Base-by-base conservation (phyloP, 2,113 vertebrate genomes). In the Pithys albifrons region DNA sequence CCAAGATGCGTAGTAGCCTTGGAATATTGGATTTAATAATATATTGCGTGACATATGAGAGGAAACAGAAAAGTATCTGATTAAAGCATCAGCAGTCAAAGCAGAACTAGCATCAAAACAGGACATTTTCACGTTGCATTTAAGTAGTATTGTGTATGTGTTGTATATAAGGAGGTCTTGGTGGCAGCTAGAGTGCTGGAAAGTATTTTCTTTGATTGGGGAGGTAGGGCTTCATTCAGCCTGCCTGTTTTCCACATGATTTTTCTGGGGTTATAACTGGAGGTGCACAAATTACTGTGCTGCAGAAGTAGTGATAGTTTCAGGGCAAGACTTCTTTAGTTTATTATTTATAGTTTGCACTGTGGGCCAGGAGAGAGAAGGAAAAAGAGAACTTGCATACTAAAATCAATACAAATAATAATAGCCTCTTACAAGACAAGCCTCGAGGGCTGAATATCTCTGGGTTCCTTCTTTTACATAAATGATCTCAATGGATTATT, bases 341-440 rank as follows among this genome's bases (percentile, higher is more conserved):
- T 89, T 94, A 95, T 97, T 98, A 97, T 97, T 97, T 97, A 98
- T 96, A 82, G 95, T 86, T 96, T 96, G 69, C 77, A 95, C 37
- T 91, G 85, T 92, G 85, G 91, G 20, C 81, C 84, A 94, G 62
- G 61, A 95, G 89, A 96, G 93, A 91, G 72, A 90, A 66, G 59
- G 71, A 74, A 93, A 85, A 65, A 91, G 73, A 88, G 65, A 96
- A 95, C 91, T 95, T 95, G 91, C 89, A 96, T 96, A 96, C 74
- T 78, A 95, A 98, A 98, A 98, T 98, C 97, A 97, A 97, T 97
- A 97, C 91, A 97, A 97, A 97, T 97, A 97, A 97, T 97, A 97
- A 97, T 92, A 97, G 83, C 74, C 59, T 97, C 92, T 97, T 93
- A 88, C 81, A 94, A 93, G 69, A 94, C 54, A 96, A 96, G 95